Conservation (phyloP, 1,140 invertebrate species). For the Medauroidea extradentata region DNA sequence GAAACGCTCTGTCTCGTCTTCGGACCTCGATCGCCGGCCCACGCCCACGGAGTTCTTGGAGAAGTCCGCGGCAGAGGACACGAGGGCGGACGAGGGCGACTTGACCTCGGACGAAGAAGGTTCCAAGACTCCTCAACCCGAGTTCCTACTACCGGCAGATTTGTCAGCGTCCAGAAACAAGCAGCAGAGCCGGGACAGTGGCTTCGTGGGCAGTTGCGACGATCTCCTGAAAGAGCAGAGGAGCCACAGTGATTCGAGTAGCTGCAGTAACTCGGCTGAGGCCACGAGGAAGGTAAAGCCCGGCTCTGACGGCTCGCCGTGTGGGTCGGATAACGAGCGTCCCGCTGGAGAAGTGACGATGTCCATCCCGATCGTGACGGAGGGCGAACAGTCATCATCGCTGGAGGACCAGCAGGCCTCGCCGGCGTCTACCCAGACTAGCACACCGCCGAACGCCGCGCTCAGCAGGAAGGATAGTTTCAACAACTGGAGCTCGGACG, state of each 20-base stretch:
- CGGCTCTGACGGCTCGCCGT: no score
- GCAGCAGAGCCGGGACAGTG: conserved; percentile 79
- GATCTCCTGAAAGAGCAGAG: conserved; percentile 60
- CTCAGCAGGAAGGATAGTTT: conserved; percentile 81
- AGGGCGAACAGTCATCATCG: conserved; percentile 40
- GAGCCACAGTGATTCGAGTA: conserved; percentile 10
- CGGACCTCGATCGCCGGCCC: background rate
- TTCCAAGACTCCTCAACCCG: conserved; percentile 57
- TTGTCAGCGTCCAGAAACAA: conserved; percentile 44
- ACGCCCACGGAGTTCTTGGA: background rate
- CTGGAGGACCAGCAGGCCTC: background rate
- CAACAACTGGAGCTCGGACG: conserved; percentile 89
- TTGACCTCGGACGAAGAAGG: conserved; percentile 45
- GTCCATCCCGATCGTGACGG: conserved; percentile 36
- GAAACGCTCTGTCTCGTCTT: conserved; percentile 41
- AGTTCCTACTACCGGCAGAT: conserved; percentile 38
- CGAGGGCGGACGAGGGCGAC: conserved; percentile 33
- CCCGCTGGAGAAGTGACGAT: conserved; percentile 15
- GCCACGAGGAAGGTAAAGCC: no score
- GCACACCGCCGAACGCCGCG: conserved; percentile 42
- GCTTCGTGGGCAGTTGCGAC: conserved; percentile 83
- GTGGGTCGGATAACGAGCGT: no score
- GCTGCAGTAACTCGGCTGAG: conserved; percentile 3
- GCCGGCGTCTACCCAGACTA: background rate
- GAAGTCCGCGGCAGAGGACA: background rate